Evolutionary conservation across 2,797 vertebrate genomes (phyloP), one percentile per base, ranked within the genome.

Genomic region (Poecilia velifera): DNA sequence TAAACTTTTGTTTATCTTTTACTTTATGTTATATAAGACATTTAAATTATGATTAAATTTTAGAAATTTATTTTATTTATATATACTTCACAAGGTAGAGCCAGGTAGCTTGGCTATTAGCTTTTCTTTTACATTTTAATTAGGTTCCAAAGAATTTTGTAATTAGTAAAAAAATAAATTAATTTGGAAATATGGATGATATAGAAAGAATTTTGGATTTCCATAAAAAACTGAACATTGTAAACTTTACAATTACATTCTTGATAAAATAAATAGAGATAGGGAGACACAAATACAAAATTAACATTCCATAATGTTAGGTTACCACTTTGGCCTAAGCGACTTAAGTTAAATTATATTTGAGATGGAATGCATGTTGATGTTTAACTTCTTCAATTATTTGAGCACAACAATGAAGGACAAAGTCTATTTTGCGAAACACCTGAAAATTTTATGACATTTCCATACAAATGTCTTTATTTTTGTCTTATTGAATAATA

Each of bases 381-480:
- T 36, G 25, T 12, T 10, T 36, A 36, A 49, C 13, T 45, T 31
- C 43, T 20, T 55, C 6, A 55, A n/a, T 77, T 43, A 68, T 68
- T n/a, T 25, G 39, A 36, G 66, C n/a, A 7, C 16, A 53, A 39
- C 43, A 43, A 51, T 68, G 25, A 41, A 49, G 34, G 34, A 16
- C 59, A 36, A 51, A 10, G 22, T 62, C 20, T 70, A 57, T 70
- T 47, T 66, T 45, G 49, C 66, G 3, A 36, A 46, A 8, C 66
- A 36, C 10, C 20, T 71, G 64, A 53, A 76, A 22, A 79, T 76
- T 55, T 55, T 53, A 64, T 73, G 28, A n/a, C 36, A 53, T 46
- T 62, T 39, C 28, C 31, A 25, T 2, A 22, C 36, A 68, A 4
- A 41, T 83, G 18, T 46, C 25, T 22, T 16, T 73, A 12, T 4